phyloP scores from a whole-genome alignment of 2,797 vertebrate species.

The Hozukius guyotensis region DNA sequence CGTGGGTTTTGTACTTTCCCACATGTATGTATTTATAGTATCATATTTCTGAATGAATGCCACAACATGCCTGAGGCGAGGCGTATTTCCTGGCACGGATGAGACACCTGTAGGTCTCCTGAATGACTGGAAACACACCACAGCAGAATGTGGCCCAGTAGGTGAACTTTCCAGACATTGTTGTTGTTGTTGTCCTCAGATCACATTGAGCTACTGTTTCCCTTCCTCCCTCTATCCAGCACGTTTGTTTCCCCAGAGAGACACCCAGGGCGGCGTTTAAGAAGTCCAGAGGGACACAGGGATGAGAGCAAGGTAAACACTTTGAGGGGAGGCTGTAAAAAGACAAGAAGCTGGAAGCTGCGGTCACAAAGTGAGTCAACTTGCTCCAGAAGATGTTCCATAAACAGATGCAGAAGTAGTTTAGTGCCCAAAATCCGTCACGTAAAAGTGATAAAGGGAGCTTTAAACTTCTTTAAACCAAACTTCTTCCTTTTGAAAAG shows the following conservation, averaged over 20 bases:
- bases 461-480: neutral
- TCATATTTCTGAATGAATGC: slow-evolving; percentile 24
- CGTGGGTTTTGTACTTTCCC: slow-evolving; percentile 1
- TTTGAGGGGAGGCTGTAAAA: slow-evolving; percentile 24
- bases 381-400: slow-evolving; percentile 13
- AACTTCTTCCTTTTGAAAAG: neutral
- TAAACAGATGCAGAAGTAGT: slow-evolving; percentile 3
- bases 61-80: slow-evolving; percentile 10
- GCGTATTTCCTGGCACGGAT: slow-evolving; percentile 41
- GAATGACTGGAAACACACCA: slow-evolving; percentile 49
- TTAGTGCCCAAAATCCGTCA: neutral
- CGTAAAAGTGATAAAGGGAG: neutral
- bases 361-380: slow-evolving; percentile 32
- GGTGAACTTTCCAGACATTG: slow-evolving; percentile 61
- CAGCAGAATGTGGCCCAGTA: slow-evolving; percentile 9
- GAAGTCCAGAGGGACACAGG: slow-evolving; percentile 34
- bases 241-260: slow-evolving; percentile 29
- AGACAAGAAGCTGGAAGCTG: slow-evolving; percentile 41
- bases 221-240: slow-evolving; percentile 33
- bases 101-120: slow-evolving; percentile 45
- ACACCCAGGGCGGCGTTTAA: slow-evolving; percentile 38
- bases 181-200: slow-evolving; percentile 40
- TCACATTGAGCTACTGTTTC: slow-evolving; percentile 44
- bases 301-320: slow-evolving; percentile 62
- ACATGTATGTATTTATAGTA: neutral